Evolutionary conservation across 2,888 invertebrate species (phyloP), one percentile per base, ranked within the genome.

Genomic region (Amphiduros pacificus): DNA sequence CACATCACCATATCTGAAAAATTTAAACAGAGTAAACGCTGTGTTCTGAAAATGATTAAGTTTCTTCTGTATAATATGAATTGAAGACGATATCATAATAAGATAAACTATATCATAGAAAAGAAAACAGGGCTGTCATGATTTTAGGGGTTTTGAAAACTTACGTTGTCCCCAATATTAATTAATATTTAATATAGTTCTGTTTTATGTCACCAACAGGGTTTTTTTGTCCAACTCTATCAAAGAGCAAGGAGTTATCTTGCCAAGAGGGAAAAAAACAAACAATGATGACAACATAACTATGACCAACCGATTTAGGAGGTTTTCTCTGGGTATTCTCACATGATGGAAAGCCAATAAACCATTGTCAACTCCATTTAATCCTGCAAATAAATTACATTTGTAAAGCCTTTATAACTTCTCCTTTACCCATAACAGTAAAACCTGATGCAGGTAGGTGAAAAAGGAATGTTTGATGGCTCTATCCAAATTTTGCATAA

Each of bases 331-430:
- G 32, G 64, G 64, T 36, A 64, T 64, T 36, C 64, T 32, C n/a
- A 64, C 55, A 53, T 64, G 36, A 31, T 57, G 3, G 44, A 64
- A 64, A 6, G 48, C 24, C 17, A 64, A 2, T 20, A 61, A 26
- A 5, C 64, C 64, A 51, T 64, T 64, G 61, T 64, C 64, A 36
- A 64, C 61, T 11, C 64, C 64, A 62, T 64, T 62, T 31, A 64
- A 50, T 41, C 64, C 61, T 61, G 17, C 11, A 60, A 44, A 6
- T n/a, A n/a, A n/a, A n/a, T n/a, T n/a, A n/a, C n/a, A n/a, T n/a
- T n/a, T n/a, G n/a, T n/a, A n/a, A n/a, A n/a, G n/a, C n/a, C n/a
- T n/a, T n/a, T n/a, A n/a, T n/a, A n/a, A n/a, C n/a, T n/a, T n/a
- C n/a, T n/a, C n/a, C n/a, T n/a, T n/a, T n/a, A n/a, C n/a, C n/a